Evolutionary conservation across 2,797 vertebrate genomes (phyloP), one percentile per base, ranked within the genome.

Genomic region (Platyrinchus mystaceus): DNA sequence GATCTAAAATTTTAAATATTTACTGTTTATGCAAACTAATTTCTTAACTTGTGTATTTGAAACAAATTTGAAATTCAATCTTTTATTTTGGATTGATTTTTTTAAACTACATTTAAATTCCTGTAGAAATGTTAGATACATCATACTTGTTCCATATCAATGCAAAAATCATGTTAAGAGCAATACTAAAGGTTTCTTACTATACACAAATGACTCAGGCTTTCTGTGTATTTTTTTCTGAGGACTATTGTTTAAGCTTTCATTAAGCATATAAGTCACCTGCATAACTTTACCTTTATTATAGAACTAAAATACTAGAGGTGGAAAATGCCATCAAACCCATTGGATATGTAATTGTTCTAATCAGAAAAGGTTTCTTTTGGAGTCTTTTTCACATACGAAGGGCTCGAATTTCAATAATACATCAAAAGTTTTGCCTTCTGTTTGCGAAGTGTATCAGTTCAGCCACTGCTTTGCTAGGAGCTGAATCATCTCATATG

Each of bases 31-130:
- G 84, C 44, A 59, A 4, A 14, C 1, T 36, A 11, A 55, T 59
- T 63, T 26, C 2, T 63, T 43, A 47, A n/a, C 16, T 36, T 50
- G 7, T 2, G 3, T 47, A 7, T 50, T 59, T 80, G 4, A 60
- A 92, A 68, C 23, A 16, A 8, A 58, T 53, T 60, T 64, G 24
- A 55, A 30, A 70, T 50, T 8, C 13, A 6, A 32, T 24, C 0
- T 63, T 34, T 6, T n/a, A 16, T 22, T 63, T 58, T 8, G 5
- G 14, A 2, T 26, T 30, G 6, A 1, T 0, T 5, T 27, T 9
- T 46, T 47, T n/a, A 4, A 59, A 18, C 6, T 60, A 2, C 5
- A 28, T 78, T 56, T 75, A 43, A 43, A 7, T 64, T 87, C 14
- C 32, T 39, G 6, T 37, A 36, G 26, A 84, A 89, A 53, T 71